Base-by-base conservation (phyloP, 2,113 vertebrate species). In the Hemichromis elongatus region DNA sequence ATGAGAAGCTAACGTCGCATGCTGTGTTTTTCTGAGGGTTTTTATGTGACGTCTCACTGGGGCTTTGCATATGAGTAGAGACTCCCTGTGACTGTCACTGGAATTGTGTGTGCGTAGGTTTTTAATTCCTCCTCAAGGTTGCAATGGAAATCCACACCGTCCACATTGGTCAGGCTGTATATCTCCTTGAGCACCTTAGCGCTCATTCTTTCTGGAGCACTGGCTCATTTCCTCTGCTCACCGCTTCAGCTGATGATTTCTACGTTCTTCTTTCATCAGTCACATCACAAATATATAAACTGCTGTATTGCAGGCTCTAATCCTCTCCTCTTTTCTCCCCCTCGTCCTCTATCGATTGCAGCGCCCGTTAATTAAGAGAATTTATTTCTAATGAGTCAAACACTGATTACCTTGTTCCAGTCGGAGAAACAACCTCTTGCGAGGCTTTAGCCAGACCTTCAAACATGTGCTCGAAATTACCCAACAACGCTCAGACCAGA, bases 311-410 rank as follows among this genome's bases (percentile, higher is more conserved):
- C 78, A 9, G 63, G 33, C n/a, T 73, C 70, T 37, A 42, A 33
- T 55, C 35, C 12, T 66, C 42, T 53, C 11, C 19, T 26, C 77
- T 45, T 19, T 12, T 81, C 33, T 75, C 68, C 28, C 47, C 57
- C 47, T 75, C 9, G 2, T 81, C 81, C 77, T 84, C 80, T 56
- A 91, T 90, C 1, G 78, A 93, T 90, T 53, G 59, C 11, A 6
- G 30, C 21, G 42, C n/a, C 55, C 6, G 3, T 91, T 91, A 84
- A 89, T 93, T 85, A 86, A 89, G 16, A 42, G 21, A 84, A 90
- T 90, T 89, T 84, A 88, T 90, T 79, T 78, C 61, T 88, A 89
- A 91, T 21, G 45, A 89, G 63, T 37, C 85, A 63, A 88, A 87
- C 80, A 57, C 85, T 90, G 87, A 93, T 88, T 88, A 55, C 57